phyloP scores from a whole-genome alignment of 2,888 invertebrate species.

The Drosophila differens region DNA sequence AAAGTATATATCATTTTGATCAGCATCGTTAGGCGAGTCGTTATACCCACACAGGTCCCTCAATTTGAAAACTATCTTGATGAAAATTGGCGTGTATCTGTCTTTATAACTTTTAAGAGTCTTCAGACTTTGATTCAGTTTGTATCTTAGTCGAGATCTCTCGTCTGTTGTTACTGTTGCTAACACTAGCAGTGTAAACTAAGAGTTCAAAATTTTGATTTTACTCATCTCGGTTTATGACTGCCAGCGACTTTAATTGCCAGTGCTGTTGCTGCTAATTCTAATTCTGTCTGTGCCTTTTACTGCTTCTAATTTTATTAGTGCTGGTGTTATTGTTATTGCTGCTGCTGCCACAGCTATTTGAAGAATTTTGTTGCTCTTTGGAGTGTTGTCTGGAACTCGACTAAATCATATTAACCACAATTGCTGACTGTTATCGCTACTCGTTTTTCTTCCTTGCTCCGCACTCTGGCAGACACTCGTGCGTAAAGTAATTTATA shows the following conservation, averaged over 20 bases:
- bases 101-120: background rate
- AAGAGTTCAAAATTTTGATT: background rate
- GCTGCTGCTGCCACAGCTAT: background rate
- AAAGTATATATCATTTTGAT: background rate
- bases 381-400: constrained; percentile 11
- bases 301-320: background rate
- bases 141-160: background rate
- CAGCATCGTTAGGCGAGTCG: background rate
- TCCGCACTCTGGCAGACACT: constrained; percentile 25
- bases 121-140: fast-evolving
- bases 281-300: background rate
- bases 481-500: constrained; percentile 70
- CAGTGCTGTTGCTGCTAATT: background rate
- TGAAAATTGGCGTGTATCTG: background rate
- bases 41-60: background rate
- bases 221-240: background rate
- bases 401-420: constrained; percentile 57
- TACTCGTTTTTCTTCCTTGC: constrained; percentile 39
- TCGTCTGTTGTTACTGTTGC: background rate
- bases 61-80: background rate
- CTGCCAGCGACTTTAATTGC: background rate
- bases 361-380: constrained; percentile 12
- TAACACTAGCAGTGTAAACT: background rate
- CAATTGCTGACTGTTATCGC: constrained; percentile 59
- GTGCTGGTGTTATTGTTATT: background rate